Base-by-base conservation (phyloP, 2,888 invertebrate genomes). In the Yponomeuta evonymella region DNA sequence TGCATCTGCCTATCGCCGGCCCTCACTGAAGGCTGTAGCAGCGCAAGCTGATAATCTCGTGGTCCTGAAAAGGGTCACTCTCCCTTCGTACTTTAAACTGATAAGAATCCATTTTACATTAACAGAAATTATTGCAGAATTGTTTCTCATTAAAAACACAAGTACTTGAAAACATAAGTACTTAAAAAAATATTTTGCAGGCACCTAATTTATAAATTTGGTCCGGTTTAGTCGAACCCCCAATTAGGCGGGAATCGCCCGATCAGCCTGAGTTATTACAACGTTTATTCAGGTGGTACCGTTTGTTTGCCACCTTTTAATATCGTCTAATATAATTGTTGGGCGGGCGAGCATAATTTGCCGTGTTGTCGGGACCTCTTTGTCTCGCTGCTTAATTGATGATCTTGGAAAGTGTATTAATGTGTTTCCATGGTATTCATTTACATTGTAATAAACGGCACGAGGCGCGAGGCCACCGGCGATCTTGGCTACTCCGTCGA, bases 401-500 rank as follows among this genome's bases (percentile, higher is more conserved):
- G 48, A n/a, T 67, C 67, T 43, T 48, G 48, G 43, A 43, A n/a
- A 67, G 48, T 67, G 48, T 67, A 48, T 67, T 67, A 67, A 43
- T 67, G 67, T 48, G 51, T 58, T 58, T 15, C 51, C 51, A 58
- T 43, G 51, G 12, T 58, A 58, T 58, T 58, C 6, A 58, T 58
- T 58, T 12, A 23, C 23, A 12, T 58, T 12, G 12, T 15, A 15
- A 58, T 58, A 15, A 58, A 12, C 51, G 15, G 15, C 51, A 2
- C 51, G 51, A 8, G 51, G 51, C 51, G 51, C 51, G 15, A 15
- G 51, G 51, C 51, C 43, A 6, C 43, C 43, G 43, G 2, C 43
- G 43, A 43, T 8, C 43, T 3, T 43, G 43, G 43, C 43, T 43
- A 5, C 8, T 8, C 43, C 9, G 43, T 8, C 43, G 8, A 8